phyloP scores from a whole-genome alignment of 2,797 vertebrate species.

The Hozukius guyotensis region DNA sequence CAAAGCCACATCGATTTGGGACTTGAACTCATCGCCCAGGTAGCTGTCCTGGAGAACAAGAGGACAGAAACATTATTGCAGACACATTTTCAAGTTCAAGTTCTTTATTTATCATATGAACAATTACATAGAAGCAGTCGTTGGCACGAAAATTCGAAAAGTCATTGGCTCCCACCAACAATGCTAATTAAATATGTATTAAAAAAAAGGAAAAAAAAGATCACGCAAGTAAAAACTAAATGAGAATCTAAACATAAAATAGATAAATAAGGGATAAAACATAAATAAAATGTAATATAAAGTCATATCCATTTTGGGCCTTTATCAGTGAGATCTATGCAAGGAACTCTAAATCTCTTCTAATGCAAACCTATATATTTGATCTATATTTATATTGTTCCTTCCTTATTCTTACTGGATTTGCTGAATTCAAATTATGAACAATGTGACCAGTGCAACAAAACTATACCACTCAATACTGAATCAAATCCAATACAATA shows the following conservation, averaged over 20 bases:
- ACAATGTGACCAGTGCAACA: neutral
- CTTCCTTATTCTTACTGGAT: neutral
- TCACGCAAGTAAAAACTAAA: neutral
- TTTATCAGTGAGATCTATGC: neutral
- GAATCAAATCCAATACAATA: neutral
- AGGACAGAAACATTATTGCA: neutral
- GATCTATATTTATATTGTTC: neutral
- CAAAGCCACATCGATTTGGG: slow-evolving; percentile 98
- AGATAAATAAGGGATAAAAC: neutral
- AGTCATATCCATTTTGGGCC: too few species aligned
- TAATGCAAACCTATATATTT: neutral
- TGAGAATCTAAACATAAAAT: neutral
- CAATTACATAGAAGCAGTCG: too few species aligned
- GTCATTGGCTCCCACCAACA: neutral
- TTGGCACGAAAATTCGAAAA: neutral
- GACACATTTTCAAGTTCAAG: neutral
- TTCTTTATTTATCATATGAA: neutral
- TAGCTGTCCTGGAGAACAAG: slow-evolving; percentile 92
- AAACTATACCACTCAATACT: neutral
- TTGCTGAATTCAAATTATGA: neutral
- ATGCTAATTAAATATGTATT: neutral
- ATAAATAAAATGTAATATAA: neutral
- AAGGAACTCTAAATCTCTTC: neutral
- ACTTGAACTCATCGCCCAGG: slow-evolving; percentile 99
- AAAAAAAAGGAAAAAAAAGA: neutral